Base-by-base conservation (phyloP, 2,888 invertebrate species). In the Macropis europaea region DNA sequence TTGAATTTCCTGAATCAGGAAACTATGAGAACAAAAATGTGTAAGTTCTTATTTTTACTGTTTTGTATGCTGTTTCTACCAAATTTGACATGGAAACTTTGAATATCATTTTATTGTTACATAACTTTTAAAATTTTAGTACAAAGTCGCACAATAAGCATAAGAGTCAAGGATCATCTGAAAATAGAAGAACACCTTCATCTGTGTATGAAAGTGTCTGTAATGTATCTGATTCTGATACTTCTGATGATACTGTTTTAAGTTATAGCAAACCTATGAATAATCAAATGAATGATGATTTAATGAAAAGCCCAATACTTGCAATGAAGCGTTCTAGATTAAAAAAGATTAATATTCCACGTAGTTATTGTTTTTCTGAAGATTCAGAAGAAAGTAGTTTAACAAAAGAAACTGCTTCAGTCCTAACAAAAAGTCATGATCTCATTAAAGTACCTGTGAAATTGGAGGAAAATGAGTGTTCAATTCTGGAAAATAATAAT, bases 241-340 rank as follows among this genome's bases (percentile, higher is more conserved):
- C 11, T 34, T 7, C 17, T 9, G 9, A 50, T 17, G 53, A 54
- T 32, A 43, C 0, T 15, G 2, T 6, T 34, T 11, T 22, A 34
- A 24, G 4, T 3, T 1, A 28, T 40, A 17, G 24, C 15, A 36
- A 26, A 5, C 19, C 28, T n/a, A 1, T 13, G 15, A 0, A 17
- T 7, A 11, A 34, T 0, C 36, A 59, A 47, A 43, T 17, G n/a
- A 26, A 34, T 5, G 34, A 63, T 0, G 13, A 30, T 2, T 40
- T 62, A 40, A n/a, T 11, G 11, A 34, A 0, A n/a, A 74, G 74
- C 34, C 74, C 74, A 26, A 24, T 67, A 45, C 62, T 72, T 34
- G 6, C 22, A 36, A 57, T n/a, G 30, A 34, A 28, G 17, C 43
- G 28, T 34, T 24, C 2, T 38, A 72, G 19, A 53, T 13, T 5